These are phyloP conservation scores for Platanista minor DNA, from an alignment of 2,113 vertebrate species.

Conservation along the genomic window DNA sequence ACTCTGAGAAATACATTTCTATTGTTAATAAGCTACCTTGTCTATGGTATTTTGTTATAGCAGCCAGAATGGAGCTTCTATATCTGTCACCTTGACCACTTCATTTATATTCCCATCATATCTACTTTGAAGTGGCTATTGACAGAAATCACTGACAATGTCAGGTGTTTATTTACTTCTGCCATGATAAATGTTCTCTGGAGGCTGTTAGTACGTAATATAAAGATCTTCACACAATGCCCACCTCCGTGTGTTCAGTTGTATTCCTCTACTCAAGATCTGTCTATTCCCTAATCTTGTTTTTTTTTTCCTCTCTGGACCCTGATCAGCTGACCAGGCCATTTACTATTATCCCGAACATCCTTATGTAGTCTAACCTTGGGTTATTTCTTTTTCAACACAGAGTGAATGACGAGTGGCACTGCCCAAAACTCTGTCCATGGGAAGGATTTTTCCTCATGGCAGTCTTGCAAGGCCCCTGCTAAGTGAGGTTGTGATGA, in stretches of 20 bases:
- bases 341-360: background rate
- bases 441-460: background rate
- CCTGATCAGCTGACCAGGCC: background rate
- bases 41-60: background rate
- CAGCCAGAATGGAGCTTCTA: background rate
- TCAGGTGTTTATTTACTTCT: background rate
- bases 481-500: background rate
- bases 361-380: background rate
- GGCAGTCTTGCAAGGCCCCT: background rate
- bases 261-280: background rate
- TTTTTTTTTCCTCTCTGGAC: background rate
- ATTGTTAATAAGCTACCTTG: background rate
- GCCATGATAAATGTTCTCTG: background rate
- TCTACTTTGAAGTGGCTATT: background rate
- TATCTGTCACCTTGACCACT: background rate
- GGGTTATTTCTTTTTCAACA: background rate
- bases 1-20: background rate
- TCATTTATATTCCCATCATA: background rate
- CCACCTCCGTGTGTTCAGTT: background rate
- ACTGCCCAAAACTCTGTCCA: background rate
- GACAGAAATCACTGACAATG: background rate
- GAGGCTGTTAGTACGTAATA: background rate
- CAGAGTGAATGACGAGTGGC: background rate
- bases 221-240: background rate
- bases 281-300: background rate